phyloP scores from a whole-genome alignment of 2,888 invertebrate genomes.

The Diaperis boleti region DNA sequence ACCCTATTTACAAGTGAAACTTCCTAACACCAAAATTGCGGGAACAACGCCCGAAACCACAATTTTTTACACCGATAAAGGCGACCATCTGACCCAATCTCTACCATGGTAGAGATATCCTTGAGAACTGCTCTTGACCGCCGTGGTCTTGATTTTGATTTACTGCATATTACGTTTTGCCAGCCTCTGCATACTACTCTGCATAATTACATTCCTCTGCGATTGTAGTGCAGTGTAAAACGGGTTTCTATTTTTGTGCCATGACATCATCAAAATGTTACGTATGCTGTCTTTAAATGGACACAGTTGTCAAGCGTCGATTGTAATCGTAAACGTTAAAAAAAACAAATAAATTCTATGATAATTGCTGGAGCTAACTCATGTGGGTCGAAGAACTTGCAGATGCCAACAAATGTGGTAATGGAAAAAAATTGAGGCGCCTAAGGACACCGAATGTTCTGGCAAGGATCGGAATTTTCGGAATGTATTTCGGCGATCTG shows the following conservation, averaged over 20 bases:
- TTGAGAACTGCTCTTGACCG: constrained; percentile 4
- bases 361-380: constrained; percentile 3
- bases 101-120: background rate
- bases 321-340: constrained; percentile 55
- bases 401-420: too few species aligned
- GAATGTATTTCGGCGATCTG: too few species aligned
- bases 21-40: constrained; percentile 4
- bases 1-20: background rate
- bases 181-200: constrained; percentile 22
- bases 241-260: constrained; percentile 71
- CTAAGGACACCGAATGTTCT: too few species aligned
- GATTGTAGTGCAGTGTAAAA: constrained; percentile 46
- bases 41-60: background rate
- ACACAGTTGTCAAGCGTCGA: constrained; percentile 57
- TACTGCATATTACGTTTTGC: background rate
- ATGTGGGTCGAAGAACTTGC: background rate
- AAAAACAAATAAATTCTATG: constrained; percentile 8
- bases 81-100: constrained; percentile 15
- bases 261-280: constrained; percentile 72
- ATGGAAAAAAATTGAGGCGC: too few species aligned
- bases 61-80: background rate
- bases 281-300: constrained; percentile 74
- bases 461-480: too few species aligned
- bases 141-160: background rate
- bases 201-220: constrained; percentile 26